Evolutionary conservation across 2,888 invertebrate species (phyloP).

Genomic region (Teleiodes luculella): DNA sequence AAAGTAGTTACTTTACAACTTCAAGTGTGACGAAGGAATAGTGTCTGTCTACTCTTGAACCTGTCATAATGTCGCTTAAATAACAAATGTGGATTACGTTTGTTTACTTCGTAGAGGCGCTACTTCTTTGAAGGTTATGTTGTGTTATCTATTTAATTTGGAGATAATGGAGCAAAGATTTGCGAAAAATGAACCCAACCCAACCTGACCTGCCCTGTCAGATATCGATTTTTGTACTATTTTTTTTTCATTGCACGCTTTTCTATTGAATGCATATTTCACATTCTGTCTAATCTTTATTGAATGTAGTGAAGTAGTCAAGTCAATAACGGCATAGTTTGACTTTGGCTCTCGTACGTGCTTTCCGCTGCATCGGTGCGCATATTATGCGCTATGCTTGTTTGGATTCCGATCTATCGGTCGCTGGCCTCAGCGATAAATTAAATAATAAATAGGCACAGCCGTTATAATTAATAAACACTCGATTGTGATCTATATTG

Average conservation of each 20-base stretch:
- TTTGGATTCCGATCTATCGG: constrained; percentile 50
- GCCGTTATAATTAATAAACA: background rate
- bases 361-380: constrained; percentile 55
- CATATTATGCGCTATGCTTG: constrained; percentile 51
- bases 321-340: background rate
- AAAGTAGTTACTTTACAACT: no score
- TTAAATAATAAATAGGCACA: background rate
- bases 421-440: constrained; percentile 34
- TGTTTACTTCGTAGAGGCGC: background rate
- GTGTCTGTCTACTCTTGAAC: background rate
- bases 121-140: background rate
- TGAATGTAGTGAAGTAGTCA: background rate
- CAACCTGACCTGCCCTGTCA: no score
- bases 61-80: background rate
- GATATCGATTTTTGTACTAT: no score
- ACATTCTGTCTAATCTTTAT: no score
- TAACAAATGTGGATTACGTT: background rate
- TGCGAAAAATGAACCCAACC: no score
- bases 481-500: background rate
- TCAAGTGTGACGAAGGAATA: background rate
- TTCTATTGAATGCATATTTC: no score
- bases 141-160: constrained; percentile 1
- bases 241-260: no score
- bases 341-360: constrained; percentile 45
- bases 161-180: no score